Evolutionary conservation across 2,888 invertebrate genomes (phyloP), one percentile per base, ranked within the genome.

Genomic region (Conomelus anceps): DNA sequence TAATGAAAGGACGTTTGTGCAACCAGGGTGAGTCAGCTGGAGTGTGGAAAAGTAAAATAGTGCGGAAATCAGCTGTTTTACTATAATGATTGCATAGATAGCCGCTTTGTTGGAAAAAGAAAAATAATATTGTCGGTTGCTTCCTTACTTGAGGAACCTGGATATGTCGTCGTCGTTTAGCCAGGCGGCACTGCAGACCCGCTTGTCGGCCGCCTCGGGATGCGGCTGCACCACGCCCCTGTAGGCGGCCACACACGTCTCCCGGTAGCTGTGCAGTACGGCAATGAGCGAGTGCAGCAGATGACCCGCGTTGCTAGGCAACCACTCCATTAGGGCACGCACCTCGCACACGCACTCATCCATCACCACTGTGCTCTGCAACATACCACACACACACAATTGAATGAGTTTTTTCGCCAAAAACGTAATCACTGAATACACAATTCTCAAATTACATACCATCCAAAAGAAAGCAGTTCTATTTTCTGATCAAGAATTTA

Each of bases 121-220:
- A n/a, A n/a, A n/a, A n/a, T n/a, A n/a, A n/a, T 26, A 26, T 11
- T 26, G 4, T 26, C 26, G 11, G 26, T 26, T 20, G 94, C 93
- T 91, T 94, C 94, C 93, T 91, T 94, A 96, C 96, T 97, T 98
- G 92, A 99, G 95, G 93, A 98, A 98, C 89, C 98, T 94, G 92
- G 97, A 98, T 90, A 99, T 98, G 93, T 99, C 99, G 92, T 98
- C 98, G 93, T 99, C 99, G 91, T 98, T 97, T 0, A 98, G 95
- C 98, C 98, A 98, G 17, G 96, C 96, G 0, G 97, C 97, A 92
- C 97, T 97, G 91, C 97, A 96, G 90, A 98, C 96, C 90, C 96
- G 94, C 91, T 96, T 95, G 92, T 97, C 97, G 92, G 97, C 97
- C 0, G 96, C 97, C 92, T 97, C 97, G 0, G 96, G 95, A 92